Base-by-base conservation (phyloP, 2,888 invertebrate species). In the Diplazon laetatorius region DNA sequence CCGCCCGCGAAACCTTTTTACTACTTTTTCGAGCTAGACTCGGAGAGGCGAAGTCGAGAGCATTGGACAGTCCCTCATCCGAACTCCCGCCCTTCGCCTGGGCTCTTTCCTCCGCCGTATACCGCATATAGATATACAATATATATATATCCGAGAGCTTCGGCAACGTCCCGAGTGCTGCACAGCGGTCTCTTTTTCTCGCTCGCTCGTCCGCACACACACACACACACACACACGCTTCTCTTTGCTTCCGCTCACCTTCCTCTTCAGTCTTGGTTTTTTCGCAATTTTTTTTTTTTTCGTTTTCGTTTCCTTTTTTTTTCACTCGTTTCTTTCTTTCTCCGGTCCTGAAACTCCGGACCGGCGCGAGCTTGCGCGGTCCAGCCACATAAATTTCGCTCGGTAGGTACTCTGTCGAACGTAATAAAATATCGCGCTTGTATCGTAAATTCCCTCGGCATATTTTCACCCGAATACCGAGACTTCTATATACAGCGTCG, bases 351-450 rank as follows among this genome's bases (percentile, higher is more conserved):
- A 68, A 70, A 81, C 74, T 73, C 50, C 74, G 63, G 16, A 55
- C 14, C 30, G 9, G 30, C 35, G 48, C 59, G 63, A 69, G 71
- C 68, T 68, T 62, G 71, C 63, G 71, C 63, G 71, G 77, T 78
- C 81, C 84, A 84, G 84, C 82, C 85, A 85, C 87, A 87, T 85
- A 87, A 88, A 87, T 87, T 87, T 86, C 80, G 84, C 83, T 82
- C 82, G 85, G 84, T 84, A 82, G 86, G 85, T 86, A 85, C 85
- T 87, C 85, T 85, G 85, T 85, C 84, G 86, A 87, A 87, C 85
- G 86, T 86, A 88, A 87, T 88, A 87, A 88, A 88, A 87, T 87
- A 86, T 86, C 83, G 83, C 85, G 85, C 84, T 85, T 86, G 85
- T 85, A 83, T 87, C 88, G 86, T 88, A 88, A 88, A 88, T 88